Percentiles rank a stretch among this genome's conserved stretches.
Evolutionary conservation across 1,140 invertebrate genomes (phyloP).

Genomic region (Neodiprion pinetum): DNA sequence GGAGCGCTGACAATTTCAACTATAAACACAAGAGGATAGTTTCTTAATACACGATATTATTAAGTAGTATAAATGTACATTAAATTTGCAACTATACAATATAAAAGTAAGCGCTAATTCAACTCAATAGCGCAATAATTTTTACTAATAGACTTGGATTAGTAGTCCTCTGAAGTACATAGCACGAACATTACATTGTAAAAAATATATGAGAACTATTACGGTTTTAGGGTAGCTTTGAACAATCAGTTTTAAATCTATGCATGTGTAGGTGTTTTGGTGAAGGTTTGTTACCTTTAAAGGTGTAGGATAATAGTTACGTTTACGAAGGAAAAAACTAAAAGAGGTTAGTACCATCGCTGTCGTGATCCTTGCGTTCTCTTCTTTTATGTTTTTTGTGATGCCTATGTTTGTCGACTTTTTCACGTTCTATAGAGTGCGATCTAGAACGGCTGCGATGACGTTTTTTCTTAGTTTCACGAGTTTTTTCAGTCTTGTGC

Average conservation of each 20-base stretch:
- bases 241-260: too few species aligned
- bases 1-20: conserved; percentile 56
- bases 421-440: conserved; percentile 57
- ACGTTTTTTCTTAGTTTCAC: conserved; percentile 61
- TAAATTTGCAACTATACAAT: not conserved
- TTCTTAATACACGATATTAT: not conserved
- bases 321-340: conserved; percentile 1
- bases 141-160: too few species aligned
- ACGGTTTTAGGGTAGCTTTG: too few species aligned
- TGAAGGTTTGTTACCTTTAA: too few species aligned
- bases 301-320: too few species aligned
- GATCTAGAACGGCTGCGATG: conserved; percentile 63
- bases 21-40: conserved; percentile 29
- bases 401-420: conserved; percentile 64
- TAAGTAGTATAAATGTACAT: not conserved
- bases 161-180: too few species aligned
- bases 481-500: conserved; percentile 63
- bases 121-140: too few species aligned
- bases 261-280: too few species aligned
- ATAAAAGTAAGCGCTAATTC: too few species aligned
- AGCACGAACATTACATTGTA: too few species aligned
- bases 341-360: conserved; percentile 62
- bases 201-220: too few species aligned
- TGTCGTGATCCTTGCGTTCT: conserved; percentile 66
- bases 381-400: conserved; percentile 69